Evolutionary conservation across 2,113 vertebrate genomes (phyloP).

Genomic region (Sitta europaea): DNA sequence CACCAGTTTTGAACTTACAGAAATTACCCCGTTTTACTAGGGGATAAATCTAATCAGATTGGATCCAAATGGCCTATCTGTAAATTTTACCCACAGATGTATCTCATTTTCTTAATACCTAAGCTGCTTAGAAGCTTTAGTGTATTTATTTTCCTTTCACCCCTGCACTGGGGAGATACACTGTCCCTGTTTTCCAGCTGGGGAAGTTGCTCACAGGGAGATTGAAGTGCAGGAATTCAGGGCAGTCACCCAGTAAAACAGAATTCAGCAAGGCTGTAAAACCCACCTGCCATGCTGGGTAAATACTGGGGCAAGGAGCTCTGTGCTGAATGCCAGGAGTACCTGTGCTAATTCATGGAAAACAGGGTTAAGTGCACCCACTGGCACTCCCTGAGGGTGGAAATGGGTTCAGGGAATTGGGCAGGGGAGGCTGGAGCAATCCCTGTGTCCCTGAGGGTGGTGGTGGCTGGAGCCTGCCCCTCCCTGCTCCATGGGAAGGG

Average conservation of each 20-base stretch:
- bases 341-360: not conserved
- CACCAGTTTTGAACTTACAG: not conserved
- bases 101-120: conserved; percentile 53
- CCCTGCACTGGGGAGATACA: not conserved
- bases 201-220: not conserved
- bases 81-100: conserved; percentile 48
- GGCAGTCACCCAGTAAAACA: not conserved
- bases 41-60: conserved; percentile 37
- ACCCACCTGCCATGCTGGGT: conserved; percentile 40
- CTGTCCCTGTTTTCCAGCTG: conserved; percentile 30
- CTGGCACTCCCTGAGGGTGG: not conserved
- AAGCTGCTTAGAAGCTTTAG: conserved; percentile 50
- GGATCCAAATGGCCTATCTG: not conserved
- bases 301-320: not conserved
- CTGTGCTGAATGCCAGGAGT: not conserved
- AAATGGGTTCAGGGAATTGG: not conserved
- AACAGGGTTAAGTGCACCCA: not conserved
- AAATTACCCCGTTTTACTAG: conserved; percentile 3
- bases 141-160: conserved; percentile 49
- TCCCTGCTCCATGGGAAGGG: not conserved
- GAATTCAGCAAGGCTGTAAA: conserved; percentile 33
- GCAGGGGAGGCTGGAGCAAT: not conserved
- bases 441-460: not conserved
- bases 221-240: not conserved
- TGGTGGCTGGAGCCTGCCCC: not conserved